These are phyloP conservation scores for Plotosus lineatus DNA, from an alignment of 2,113 vertebrate species.

Conservation along the genomic window DNA sequence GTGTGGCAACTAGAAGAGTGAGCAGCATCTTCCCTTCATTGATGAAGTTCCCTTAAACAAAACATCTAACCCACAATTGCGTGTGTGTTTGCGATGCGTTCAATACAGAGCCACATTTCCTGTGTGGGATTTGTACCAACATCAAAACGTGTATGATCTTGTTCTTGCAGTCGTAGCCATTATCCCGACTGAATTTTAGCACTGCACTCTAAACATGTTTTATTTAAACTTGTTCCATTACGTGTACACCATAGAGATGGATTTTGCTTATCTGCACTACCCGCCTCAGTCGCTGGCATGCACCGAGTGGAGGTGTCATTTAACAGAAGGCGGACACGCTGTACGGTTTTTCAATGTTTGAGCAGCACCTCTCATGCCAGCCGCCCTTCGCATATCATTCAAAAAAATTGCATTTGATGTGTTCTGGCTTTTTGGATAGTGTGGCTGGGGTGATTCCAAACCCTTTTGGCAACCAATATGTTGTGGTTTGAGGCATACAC, in stretches of 20 bases:
- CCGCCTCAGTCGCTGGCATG: slow-evolving; percentile 15
- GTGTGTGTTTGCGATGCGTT: too few species aligned
- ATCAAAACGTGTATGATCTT: too few species aligned
- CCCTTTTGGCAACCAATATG: background rate
- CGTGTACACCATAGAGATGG: background rate
- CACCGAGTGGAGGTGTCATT: slow-evolving; percentile 10
- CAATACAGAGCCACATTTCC: too few species aligned
- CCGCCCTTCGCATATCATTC: background rate
- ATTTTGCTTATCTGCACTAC: slow-evolving; percentile 20
- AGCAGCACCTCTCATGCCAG: background rate
- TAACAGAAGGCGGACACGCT: slow-evolving; percentile 13
- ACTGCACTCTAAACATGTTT: background rate
- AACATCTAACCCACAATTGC: too few species aligned
- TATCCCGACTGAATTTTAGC: background rate
- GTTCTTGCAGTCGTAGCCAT: background rate
- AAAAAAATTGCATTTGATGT: background rate
- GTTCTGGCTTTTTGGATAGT: background rate
- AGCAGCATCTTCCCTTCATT: too few species aligned
- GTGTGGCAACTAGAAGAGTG: too few species aligned
- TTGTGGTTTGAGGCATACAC: background rate
- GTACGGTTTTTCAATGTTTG: slow-evolving; percentile 6
- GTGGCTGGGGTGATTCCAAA: background rate
- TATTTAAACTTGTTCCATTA: slow-evolving; percentile 35
- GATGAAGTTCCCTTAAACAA: too few species aligned
- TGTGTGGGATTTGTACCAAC: too few species aligned